Base-by-base conservation (phyloP, 1,140 invertebrate genomes). In the Hestina assimilis region DNA sequence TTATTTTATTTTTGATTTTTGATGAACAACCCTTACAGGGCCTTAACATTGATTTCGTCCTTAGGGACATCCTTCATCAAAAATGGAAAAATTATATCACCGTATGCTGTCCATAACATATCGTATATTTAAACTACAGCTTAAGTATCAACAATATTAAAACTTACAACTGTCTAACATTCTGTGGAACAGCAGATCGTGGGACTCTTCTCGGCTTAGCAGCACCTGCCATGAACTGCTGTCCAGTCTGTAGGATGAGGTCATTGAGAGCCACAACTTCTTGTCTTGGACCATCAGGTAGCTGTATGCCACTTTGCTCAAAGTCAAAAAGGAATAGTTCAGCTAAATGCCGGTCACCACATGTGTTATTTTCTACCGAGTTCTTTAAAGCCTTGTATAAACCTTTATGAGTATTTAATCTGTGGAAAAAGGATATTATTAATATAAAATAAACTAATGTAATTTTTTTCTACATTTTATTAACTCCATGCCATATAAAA, bases 251-350 rank as follows among this genome's bases (percentile, higher is more conserved):
- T 40, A 93, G 78, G 17, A 96, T 95, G 28, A 89, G 89, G 79
- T 98, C 94, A 82, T 98, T 98, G 0, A 98, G 88, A 1, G 92
- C 88, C 0, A 98, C 96, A 54, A 98, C 96, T 63, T 91, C 86
- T 57, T 92, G 81, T 45, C 97, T 89, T 63, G 94, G 91, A 2
- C 90, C 78, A 64, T 97, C 94, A n/a, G 93, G 91, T 43, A 99
- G 89, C 84, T 99, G 97, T 64, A 99, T 99, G 4, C 97, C 98
- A 89, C 95, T 95, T 84, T 98, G 97, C 82, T 99, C 97, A 90
- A 99, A 99, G 83, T 99, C 98, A 87, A 97, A 96, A 23, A 98
- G 84, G 89, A 99, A 99, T 46, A 99, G 83, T 71, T 94, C 91
- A 1, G 94, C 93, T 2, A 99, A 94, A 85, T 98, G 94, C 38